Evolutionary conservation across 2,888 invertebrate species (phyloP), one percentile per base, ranked within the genome.

Genomic region (Parthenolecanium corni): DNA sequence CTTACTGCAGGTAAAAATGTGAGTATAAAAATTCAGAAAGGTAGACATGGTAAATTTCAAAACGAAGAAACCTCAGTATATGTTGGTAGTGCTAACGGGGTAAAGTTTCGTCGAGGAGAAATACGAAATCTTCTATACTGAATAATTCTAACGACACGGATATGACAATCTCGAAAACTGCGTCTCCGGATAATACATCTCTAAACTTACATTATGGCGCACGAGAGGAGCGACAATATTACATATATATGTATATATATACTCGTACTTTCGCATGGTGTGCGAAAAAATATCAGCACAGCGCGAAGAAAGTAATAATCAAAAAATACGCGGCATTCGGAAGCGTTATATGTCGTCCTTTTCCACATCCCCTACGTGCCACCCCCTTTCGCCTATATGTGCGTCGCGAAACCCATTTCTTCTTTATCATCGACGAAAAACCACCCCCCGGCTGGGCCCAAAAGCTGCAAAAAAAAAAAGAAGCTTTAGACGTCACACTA

Each of bases 261-360:
- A 57, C 47, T 44, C 25, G 31, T 47, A 14, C 18, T 49, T 18
- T 20, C 18, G n/a, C 20, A 44, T n/a, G n/a, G 14, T 44, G 46
- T 44, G 46, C 16, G 46, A 20, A 44, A 44, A 44, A 14, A 49
- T 21, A 21, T 14, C 49, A 21, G 23, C 49, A 21, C 12, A 18
- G 49, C 36, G 25, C 18, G 47, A 49, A 58, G 36, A 58, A 49
- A 58, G 58, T 58, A 58, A 58, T 58, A 58, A 58, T 58, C 58
- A 58, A 58, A 58, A 58, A 58, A 58, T 58, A 58, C 58, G 58
- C 58, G 49, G 58, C 58, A 58, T 58, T 58, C 58, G 58, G 58
- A 58, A 58, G 58, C 58, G 49, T 46, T 44, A 46, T 58, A 58
- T 58, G 31, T 58, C 58, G 58, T 58, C 47, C 56, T 58, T 49